These are phyloP conservation scores for Catalaphyllia jardinei DNA, from an alignment of 64 coral and sea anemone genomes.

Conservation along the genomic window DNA sequence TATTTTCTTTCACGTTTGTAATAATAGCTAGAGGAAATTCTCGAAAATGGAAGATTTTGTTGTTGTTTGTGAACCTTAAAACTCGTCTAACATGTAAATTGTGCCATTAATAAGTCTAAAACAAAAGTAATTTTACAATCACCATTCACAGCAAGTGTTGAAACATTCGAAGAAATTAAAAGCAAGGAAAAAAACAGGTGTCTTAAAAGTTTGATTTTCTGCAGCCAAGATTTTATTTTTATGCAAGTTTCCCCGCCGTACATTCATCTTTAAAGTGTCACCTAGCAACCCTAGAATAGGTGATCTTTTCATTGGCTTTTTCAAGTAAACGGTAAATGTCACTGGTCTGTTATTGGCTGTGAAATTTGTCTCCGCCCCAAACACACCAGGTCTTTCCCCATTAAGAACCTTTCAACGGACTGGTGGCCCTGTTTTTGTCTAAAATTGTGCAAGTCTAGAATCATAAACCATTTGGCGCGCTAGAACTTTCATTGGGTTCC, in stretches of 20 bases:
- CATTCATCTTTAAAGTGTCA: not conserved
- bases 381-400: not conserved
- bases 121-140: not conserved
- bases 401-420: not conserved
- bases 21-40: not conserved
- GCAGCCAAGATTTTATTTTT: not conserved
- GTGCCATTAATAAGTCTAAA: not conserved
- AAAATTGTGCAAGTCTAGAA: not conserved
- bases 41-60: not conserved
- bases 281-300: not conserved
- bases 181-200: not conserved
- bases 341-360: not conserved
- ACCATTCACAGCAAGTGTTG: not conserved
- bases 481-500: not conserved
- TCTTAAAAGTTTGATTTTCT: not conserved
- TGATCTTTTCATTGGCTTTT: not conserved
- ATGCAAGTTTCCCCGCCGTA: not conserved
- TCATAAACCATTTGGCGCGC: not conserved
- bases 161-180: not conserved
- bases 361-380: not conserved
- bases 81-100: not conserved
- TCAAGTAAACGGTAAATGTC: not conserved
- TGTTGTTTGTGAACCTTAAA: not conserved
- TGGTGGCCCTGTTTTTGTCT: not conserved
- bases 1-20: not conserved